phyloP scores from a whole-genome alignment of 2,797 vertebrate genomes.

The Rhabdophis nuchalis region DNA sequence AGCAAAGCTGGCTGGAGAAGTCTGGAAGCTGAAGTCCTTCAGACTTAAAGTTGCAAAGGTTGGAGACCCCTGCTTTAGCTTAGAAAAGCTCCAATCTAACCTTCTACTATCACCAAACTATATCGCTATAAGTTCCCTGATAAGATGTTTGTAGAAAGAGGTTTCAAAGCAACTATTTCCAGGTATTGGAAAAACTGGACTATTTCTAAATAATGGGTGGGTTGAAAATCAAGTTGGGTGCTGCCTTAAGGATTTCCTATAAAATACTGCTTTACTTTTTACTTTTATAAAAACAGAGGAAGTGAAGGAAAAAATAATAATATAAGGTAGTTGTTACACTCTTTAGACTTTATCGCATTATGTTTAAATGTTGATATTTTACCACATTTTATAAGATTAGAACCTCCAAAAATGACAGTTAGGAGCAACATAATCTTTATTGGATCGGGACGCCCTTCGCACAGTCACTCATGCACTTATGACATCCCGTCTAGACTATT shows the following conservation, averaged over 20 bases:
- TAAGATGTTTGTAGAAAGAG: neutral
- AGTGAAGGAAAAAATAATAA: neutral
- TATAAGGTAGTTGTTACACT: neutral
- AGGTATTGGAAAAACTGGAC: neutral
- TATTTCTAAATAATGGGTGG: neutral
- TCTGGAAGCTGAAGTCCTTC: too few relatives aligned
- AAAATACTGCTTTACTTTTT: neutral
- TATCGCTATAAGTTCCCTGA: neutral
- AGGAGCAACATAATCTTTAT: too few relatives aligned
- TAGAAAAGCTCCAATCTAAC: neutral
- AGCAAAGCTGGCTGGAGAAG: too few relatives aligned
- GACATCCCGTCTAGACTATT: too few relatives aligned
- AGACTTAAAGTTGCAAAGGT: too few relatives aligned
- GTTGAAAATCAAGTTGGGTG: constrained; percentile 3
- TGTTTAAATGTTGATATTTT: neutral
- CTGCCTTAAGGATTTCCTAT: constrained; percentile 8
- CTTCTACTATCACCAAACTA: neutral
- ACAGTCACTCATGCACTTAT: too few relatives aligned
- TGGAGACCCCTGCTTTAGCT: too few relatives aligned
- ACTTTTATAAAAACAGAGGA: neutral
- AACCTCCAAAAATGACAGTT: neutral
- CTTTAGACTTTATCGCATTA: neutral
- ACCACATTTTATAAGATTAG: neutral
- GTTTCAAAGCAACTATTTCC: constrained; percentile 1
- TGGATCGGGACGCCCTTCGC: too few relatives aligned